Evolutionary conservation across 35 echinoderm and acorn worm genomes (phyloP).

Genomic region (Patiria miniata): DNA sequence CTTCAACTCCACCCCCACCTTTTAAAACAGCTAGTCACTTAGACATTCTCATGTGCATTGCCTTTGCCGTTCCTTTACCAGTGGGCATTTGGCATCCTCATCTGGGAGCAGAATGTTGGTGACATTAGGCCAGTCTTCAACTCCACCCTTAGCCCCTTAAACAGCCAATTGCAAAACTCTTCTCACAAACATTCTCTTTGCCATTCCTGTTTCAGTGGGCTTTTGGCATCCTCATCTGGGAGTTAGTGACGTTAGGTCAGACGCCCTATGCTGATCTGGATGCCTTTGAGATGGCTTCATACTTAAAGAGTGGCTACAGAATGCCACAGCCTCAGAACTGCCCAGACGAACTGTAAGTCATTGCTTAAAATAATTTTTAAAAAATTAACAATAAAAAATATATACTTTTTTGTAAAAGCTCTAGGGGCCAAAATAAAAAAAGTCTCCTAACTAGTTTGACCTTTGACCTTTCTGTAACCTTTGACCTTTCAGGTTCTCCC

Average conservation of each 20-base stretch:
- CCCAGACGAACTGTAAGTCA: conserved; percentile 97
- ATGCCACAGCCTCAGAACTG: conserved; percentile 97
- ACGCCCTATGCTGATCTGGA: conserved; percentile 92
- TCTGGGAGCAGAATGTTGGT: background rate
- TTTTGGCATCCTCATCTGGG: conserved; percentile 91
- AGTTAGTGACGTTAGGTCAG: conserved; percentile 90
- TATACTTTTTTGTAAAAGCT: too few species aligned
- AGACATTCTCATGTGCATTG: background rate
- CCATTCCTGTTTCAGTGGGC: conserved; percentile 75
- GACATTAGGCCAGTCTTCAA: background rate
- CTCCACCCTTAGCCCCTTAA: background rate
- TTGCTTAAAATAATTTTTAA: background rate
- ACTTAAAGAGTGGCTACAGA: conserved; percentile 86
- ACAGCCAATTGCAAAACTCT: background rate
- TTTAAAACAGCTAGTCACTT: background rate
- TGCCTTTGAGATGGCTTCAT: conserved; percentile 96
- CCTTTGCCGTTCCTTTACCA: background rate
- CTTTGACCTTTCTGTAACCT: too few species aligned
- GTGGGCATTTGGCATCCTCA: background rate
- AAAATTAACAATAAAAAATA: too few species aligned
- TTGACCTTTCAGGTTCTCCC: conserved; percentile 64
- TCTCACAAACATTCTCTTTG: background rate
- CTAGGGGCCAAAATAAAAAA: too few species aligned
- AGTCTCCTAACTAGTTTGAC: background rate
- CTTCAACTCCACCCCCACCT: background rate